Base-by-base conservation (phyloP, 2,113 vertebrate species). In the Amazona guildingii region DNA sequence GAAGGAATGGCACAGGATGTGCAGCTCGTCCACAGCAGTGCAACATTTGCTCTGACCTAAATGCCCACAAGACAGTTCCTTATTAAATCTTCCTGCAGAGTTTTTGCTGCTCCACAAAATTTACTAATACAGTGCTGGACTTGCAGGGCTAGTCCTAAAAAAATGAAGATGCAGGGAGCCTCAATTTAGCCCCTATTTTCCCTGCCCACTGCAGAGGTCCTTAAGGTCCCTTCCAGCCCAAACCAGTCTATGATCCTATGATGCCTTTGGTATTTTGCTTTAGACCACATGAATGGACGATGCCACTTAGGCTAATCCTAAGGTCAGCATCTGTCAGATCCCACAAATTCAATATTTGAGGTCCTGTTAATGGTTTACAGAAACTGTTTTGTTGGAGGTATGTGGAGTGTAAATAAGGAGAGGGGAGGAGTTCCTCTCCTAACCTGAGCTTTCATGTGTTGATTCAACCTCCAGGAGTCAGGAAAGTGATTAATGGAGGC, bases 361-460 rank as follows among this genome's bases (percentile, higher is more conserved):
- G 18, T 83, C 12, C 16, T 4, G 15, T 67, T 86, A 95, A 92
- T 70, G 46, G 59, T 91, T 95, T 46, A 87, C 37, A 70, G 79
- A 77, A 79, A 37, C 13, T 10, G 79, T 55, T 92, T 69, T 80
- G 90, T 39, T 76, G 31, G 31, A 91, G 51, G 17, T 33, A 90
- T 61, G 63, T 48, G 69, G 48, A 88, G 21, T 28, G 73, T 63
- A 94, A 92, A 77, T 59, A 94, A 54, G 51, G 13, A 59, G 41
- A 69, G 4, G 35, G 69, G 12, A 90, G 63, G 25, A 73, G 28
- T 33, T 5, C 11, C 44, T 69, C 7, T 39, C 41, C n/a, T 69
- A 79, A 63, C 13, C 23, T 59, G 46, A 92, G 33, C 41, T 67
- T 74, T 90, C 39, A 27, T 5, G 12, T 14, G 31, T 77, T 94